These are phyloP conservation scores for Exocentrus adspersus DNA, from an alignment of 2,888 invertebrate genomes.

Conservation along the genomic window DNA sequence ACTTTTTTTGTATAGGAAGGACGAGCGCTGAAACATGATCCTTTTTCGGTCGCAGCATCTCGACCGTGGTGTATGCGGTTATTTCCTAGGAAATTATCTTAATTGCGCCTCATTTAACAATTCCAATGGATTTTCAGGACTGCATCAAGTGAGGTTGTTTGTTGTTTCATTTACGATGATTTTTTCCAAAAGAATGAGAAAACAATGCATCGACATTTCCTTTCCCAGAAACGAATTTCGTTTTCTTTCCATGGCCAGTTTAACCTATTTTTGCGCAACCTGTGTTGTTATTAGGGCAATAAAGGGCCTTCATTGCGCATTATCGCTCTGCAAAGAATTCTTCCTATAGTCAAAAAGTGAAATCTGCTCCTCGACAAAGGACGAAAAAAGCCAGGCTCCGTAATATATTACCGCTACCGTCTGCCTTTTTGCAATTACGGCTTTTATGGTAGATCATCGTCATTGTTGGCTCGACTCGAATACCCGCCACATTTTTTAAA, in stretches of 20 bases:
- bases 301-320: slow-evolving; percentile 44
- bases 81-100: slow-evolving; percentile 44
- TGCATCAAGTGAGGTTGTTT: no score
- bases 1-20: slow-evolving; percentile 50
- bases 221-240: slow-evolving; percentile 10
- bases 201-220: no score
- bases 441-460: slow-evolving; percentile 45
- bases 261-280: slow-evolving; percentile 42
- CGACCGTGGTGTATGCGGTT: slow-evolving; percentile 28
- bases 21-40: slow-evolving; percentile 47
- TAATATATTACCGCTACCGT: slow-evolving; percentile 45
- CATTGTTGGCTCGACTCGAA: slow-evolving; percentile 40
- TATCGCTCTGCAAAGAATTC: slow-evolving; percentile 34
- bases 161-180: no score
- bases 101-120: slow-evolving; percentile 35
- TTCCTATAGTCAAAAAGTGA: slow-evolving; percentile 42
- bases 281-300: slow-evolving; percentile 41
- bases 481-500: slow-evolving; percentile 39
- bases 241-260: slow-evolving; percentile 29
- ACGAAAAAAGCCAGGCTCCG: slow-evolving; percentile 32
- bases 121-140: slow-evolving; percentile 1
- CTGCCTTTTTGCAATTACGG: slow-evolving; percentile 46
- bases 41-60: slow-evolving; percentile 32
- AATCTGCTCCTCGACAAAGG: slow-evolving; percentile 34
- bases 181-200: no score